Percentiles rank a stretch among this genome's conserved stretches.
phyloP scores from a whole-genome alignment of 2,888 invertebrate genomes.

The Folsomia candida region DNA sequence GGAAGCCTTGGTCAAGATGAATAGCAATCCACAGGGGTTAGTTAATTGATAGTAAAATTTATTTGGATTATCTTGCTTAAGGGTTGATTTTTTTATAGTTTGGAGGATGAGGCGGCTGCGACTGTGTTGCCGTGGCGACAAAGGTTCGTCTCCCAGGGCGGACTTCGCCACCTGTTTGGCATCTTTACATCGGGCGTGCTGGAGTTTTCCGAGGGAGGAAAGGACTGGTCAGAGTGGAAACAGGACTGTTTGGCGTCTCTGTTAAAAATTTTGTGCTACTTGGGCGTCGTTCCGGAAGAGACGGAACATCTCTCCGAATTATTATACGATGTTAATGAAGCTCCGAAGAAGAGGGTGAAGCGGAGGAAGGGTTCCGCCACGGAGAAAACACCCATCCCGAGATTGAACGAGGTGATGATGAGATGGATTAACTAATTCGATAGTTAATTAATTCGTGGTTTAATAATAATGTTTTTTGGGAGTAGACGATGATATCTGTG shows the following conservation, averaged over 20 bases:
- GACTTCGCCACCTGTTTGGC: constrained; percentile 80
- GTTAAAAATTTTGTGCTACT: constrained; percentile 78
- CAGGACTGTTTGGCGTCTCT: constrained; percentile 89
- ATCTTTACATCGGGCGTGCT: constrained; percentile 85
- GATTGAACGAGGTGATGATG: constrained; percentile 65
- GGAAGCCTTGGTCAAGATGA: constrained; percentile 62
- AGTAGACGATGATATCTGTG: constrained; percentile 67
- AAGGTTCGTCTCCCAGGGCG: constrained; percentile 81
- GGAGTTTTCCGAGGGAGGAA: constrained; percentile 64
- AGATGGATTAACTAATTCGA: constrained; percentile 9
- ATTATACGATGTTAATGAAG: constrained; percentile 49
- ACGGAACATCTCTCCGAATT: constrained; percentile 48
- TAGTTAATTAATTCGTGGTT: constrained; percentile 48
- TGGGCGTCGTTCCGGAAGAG: constrained; percentile 65
- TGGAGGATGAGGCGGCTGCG: background rate
- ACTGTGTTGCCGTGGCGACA: constrained; percentile 65
- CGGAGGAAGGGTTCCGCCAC: constrained; percentile 55
- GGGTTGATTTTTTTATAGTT: too few relatives aligned
- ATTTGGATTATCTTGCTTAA: too few relatives aligned
- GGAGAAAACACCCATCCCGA: constrained; percentile 68
- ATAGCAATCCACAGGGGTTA: constrained; percentile 11
- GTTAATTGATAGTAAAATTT: too few relatives aligned
- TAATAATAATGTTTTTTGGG: constrained; percentile 30
- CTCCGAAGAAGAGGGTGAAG: constrained; percentile 43
- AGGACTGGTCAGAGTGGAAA: constrained; percentile 78